Percentiles rank a stretch among this genome's conserved stretches.
These are phyloP conservation scores for Tetragonula clypearis DNA, from an alignment of 1,140 invertebrate genomes.

Conservation along the genomic window DNA sequence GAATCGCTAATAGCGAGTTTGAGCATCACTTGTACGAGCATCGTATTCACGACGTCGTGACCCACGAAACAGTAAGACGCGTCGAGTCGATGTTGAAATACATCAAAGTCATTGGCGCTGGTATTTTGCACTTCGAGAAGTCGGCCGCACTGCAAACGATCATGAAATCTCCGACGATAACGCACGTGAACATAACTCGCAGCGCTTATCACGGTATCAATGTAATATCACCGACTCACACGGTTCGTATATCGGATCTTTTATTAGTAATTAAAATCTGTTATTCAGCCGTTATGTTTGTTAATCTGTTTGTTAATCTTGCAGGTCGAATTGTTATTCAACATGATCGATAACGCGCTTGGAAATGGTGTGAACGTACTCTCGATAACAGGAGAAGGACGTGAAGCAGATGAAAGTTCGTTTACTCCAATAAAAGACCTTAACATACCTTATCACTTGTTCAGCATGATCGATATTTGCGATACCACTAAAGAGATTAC, in stretches of 20 bases:
- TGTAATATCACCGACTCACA: slow-evolving; percentile 92
- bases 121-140: slow-evolving; percentile 97
- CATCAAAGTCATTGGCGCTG: slow-evolving; percentile 96
- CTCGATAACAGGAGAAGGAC: slow-evolving; percentile 95
- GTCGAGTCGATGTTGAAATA: slow-evolving; percentile 90
- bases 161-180: slow-evolving; percentile 91
- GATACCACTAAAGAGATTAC: slow-evolving; percentile 95
- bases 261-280: neutral
- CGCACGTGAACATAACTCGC: slow-evolving; percentile 90
- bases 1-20: slow-evolving; percentile 94
- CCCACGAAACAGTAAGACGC: slow-evolving; percentile 86
- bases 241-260: slow-evolving; percentile 80
- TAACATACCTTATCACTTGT: slow-evolving; percentile 96
- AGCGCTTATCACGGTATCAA: slow-evolving; percentile 96
- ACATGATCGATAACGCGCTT: slow-evolving; percentile 90
- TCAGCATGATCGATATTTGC: slow-evolving; percentile 98
- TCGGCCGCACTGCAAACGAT: slow-evolving; percentile 95
- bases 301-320: slow-evolving; percentile 3
- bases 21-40: slow-evolving; percentile 93
- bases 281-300: neutral
- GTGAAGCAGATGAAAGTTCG: slow-evolving; percentile 92
- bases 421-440: slow-evolving; percentile 92
- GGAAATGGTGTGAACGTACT: slow-evolving; percentile 95
- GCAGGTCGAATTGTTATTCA: slow-evolving; percentile 83
- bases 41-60: slow-evolving; percentile 90